Evolutionary conservation across 2,113 vertebrate genomes (phyloP).

Genomic region (Lepisosteus osseus): DNA sequence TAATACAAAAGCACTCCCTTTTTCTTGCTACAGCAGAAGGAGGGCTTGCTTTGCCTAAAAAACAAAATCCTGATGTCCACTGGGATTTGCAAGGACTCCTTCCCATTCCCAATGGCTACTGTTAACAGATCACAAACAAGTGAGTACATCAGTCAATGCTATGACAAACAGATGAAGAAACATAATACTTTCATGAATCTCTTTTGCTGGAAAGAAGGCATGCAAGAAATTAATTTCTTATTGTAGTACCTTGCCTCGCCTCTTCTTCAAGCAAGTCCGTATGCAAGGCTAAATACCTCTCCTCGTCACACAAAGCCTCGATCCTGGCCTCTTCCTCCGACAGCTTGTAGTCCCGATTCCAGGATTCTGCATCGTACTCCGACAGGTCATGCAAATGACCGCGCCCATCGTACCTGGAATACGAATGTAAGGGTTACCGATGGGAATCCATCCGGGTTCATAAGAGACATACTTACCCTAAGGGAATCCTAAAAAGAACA

Average conservation of each 20-base stretch:
- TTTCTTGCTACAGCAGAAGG: constrained; percentile 65
- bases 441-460: constrained; percentile 27
- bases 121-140: constrained; percentile 80
- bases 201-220: too few species aligned
- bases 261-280: constrained; percentile 98
- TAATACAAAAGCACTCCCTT: constrained; percentile 47
- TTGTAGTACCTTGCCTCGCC: constrained; percentile 91
- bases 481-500: constrained; percentile 40
- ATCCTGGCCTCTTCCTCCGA: constrained; percentile 96
- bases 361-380: constrained; percentile 96
- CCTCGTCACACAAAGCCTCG: constrained; percentile 95
- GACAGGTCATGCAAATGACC: constrained; percentile 99
- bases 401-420: constrained; percentile 96
- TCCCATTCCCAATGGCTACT: constrained; percentile 78
- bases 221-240: too few species aligned
- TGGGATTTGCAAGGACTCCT: constrained; percentile 75
- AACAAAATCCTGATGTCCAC: constrained; percentile 72
- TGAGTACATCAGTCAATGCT: constrained; percentile 57
- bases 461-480: constrained; percentile 61
- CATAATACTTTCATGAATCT: constrained; percentile 57
- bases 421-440: constrained; percentile 70
- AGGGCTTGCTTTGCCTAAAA: constrained; percentile 41
- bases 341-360: constrained; percentile 94
- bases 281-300: constrained; percentile 98
- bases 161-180: constrained; percentile 55